Evolutionary conservation across 2,888 invertebrate genomes (phyloP), one percentile per base, ranked within the genome.

Genomic region (Epsilonema sp.): DNA sequence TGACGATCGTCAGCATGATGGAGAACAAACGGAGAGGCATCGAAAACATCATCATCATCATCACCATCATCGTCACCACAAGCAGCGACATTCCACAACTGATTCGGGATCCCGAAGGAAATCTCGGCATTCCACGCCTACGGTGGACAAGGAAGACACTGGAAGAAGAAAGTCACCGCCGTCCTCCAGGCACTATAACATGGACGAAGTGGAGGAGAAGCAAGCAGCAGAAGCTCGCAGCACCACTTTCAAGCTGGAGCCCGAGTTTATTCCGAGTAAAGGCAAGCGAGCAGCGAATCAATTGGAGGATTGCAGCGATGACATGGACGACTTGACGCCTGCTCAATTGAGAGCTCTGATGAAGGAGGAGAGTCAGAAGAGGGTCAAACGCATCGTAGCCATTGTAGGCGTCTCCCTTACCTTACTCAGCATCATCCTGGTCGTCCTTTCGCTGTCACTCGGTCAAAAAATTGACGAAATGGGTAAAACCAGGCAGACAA

Each of bases 391-490:
- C n/a, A 60, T 60, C 37, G 59, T 60, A 22, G 56, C 56, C 31
- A 31, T 54, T 16, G 58, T 60, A 8, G 60, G 60, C 19, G 50
- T 60, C 45, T 48, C 52, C n/a, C 51, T 60, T 45, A 60, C 58
- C 23, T 36, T 57, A 24, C 50, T 60, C 26, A 55, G 58, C 20
- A 41, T 60, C 39, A 54, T 56, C 26, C 49, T 60, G 26, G 59
- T 60, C 23, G 60, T 56, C 2, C 50, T 60, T 22, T 60, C 60
- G 5, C 48, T 60, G 22, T 60, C 60, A 20, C 50, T 60, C n/a
- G 60, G 60, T n/a, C 53, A 58, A 24, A 60, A 60, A 49, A 60
- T 60, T 43, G 60, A 60, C 51, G 49, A 58, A 45, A 52, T 60
- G 51, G 60, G 59, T 60, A 24, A 47, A n/a, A n/a, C n/a, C n/a